Evolutionary conservation across 2,797 vertebrate species (phyloP).

Genomic region (Anomalospiza imberbis): DNA sequence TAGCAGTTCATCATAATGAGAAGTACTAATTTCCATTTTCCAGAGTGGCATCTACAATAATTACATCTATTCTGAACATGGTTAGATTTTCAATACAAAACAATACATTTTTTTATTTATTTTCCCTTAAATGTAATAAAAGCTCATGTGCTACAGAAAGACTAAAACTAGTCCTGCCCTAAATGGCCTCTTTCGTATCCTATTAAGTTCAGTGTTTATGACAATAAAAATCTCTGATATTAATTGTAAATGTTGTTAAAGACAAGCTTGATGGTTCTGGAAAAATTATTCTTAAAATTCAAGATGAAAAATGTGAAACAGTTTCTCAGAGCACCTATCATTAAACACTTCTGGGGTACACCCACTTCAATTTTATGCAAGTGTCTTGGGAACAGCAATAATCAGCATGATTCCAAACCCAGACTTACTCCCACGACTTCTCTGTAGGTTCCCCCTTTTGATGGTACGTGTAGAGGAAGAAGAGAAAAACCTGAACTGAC

Average conservation of each 20-base stretch:
- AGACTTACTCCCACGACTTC: background rate
- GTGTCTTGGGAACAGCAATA: background rate
- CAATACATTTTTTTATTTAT: background rate
- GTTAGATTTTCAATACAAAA: background rate
- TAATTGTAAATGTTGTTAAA: background rate
- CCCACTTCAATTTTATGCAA: background rate
- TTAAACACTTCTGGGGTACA: background rate
- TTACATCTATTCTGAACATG: background rate
- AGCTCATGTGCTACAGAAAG: background rate
- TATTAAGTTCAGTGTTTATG: background rate
- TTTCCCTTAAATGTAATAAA: background rate
- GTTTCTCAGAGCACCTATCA: background rate
- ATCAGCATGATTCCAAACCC: background rate
- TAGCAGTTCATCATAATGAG: background rate
- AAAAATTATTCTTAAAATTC: background rate
- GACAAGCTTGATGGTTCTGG: background rate
- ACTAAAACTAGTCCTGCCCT: background rate
- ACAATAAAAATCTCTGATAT: background rate
- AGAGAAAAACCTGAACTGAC: background rate
- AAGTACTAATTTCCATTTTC: background rate
- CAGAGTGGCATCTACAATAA: background rate
- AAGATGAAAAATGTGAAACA: background rate
- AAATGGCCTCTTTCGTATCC: background rate
- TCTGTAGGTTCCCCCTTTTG: background rate
- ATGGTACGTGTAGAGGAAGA: background rate